phyloP scores from a whole-genome alignment of 2,888 invertebrate species.

The Heliconius charithonia region DNA sequence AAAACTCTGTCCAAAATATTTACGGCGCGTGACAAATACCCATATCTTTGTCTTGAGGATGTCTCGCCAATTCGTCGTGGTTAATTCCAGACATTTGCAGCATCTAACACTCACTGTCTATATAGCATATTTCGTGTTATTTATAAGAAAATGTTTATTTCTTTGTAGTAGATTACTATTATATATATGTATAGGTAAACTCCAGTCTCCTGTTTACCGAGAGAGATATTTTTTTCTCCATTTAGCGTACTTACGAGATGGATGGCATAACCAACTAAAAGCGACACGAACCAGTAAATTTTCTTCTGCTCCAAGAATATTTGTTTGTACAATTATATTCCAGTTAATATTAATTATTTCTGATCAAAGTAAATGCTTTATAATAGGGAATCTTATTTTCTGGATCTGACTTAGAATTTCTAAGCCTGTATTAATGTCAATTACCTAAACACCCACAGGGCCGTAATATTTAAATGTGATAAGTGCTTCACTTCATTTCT shows the following conservation, averaged over 20 bases:
- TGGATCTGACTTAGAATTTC: neutral
- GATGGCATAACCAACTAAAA: neutral
- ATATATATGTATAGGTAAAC: too few species aligned
- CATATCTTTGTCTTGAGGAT: constrained; percentile 71
- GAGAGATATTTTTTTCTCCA: neutral
- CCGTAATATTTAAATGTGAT: neutral
- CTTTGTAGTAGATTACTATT: too few species aligned
- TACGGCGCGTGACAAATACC: constrained; percentile 80
- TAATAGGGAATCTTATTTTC: neutral
- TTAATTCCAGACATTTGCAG: constrained; percentile 53
- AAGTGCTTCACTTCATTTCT: neutral
- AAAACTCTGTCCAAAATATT: constrained; percentile 81
- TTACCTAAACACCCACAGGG: neutral
- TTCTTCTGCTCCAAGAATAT: neutral
- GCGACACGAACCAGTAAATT: neutral
- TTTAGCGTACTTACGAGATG: neutral
- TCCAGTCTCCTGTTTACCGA: too few species aligned
- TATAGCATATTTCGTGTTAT: constrained; percentile 10
- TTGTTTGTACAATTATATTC: too few species aligned
- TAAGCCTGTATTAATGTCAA: neutral
- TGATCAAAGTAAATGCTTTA: too few species aligned
- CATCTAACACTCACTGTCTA: constrained; percentile 1
- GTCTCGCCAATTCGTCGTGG: constrained; percentile 76
- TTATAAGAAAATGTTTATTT: neutral
- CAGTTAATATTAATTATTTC: too few species aligned